A percentile compares a stretch with the other conserved stretches of the same genome.
phyloP scores from a whole-genome alignment of 2,113 vertebrate genomes.

The Narcine bancroftii region DNA sequence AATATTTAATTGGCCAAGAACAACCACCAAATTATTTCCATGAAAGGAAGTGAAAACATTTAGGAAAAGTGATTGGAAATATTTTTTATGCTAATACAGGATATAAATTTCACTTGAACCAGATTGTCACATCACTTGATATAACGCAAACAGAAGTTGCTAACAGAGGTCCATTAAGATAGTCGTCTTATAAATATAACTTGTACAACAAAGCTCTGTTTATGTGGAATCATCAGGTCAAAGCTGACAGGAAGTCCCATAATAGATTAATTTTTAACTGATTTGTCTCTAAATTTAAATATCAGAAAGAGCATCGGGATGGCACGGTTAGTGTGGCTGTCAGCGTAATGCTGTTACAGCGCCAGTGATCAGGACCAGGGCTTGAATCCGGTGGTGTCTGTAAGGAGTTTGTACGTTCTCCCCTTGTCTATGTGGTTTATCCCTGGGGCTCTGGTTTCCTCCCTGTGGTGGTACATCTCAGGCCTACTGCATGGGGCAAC shows the following conservation, averaged over 20 bases:
- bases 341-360: no score
- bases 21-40: not conserved
- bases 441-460: no score
- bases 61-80: not conserved
- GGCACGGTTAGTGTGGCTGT: no score
- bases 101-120: not conserved
- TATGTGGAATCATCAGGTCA: not conserved
- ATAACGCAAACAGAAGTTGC: not conserved
- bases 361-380: no score
- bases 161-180: not conserved
- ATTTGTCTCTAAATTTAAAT: not conserved
- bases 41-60: no score
- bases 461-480: no score
- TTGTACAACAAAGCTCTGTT: not conserved
- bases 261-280: not conserved
- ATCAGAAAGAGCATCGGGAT: not conserved
- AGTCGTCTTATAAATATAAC: not conserved
- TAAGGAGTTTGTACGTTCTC: no score
- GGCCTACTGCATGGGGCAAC: no score
- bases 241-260: not conserved
- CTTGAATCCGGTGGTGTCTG: no score
- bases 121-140: not conserved
- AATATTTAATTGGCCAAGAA: not conserved
- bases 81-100: not conserved
- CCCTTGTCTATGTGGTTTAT: no score